Evolutionary conservation across 2,888 invertebrate genomes (phyloP), one percentile per base, ranked within the genome.

Genomic region (Harpagoxenus sublaevis): DNA sequence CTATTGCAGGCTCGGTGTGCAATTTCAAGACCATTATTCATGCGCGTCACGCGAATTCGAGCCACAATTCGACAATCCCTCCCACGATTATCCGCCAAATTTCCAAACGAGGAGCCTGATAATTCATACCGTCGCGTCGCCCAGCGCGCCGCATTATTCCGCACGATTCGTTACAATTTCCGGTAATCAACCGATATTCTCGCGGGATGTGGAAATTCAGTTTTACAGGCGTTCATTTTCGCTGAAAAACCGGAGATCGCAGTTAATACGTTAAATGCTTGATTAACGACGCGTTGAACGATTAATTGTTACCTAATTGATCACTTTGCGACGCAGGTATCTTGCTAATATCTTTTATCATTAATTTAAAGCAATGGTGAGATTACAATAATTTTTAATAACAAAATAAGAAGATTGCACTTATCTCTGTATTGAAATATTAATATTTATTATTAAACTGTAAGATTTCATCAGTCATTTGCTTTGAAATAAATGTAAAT

Each of bases 101-200:
- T 90, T 90, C 87, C 84, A 68, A 85, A 78, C 78, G 90, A 74
- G 63, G 42, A 65, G 53, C 35, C 89, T 73, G 85, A 84, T 90
- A 90, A 89, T 89, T 89, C 82, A 85, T 87, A 62, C 15, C 83
- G 39, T 18, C 75, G 28, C 83, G 39, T 18, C 75, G 28, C 45
- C 48, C 31, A 28, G 35, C 3, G n/a, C 48, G 62, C 45, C 73
- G 53, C 70, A 74, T 86, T 82, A 88, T 84, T 89, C 84, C 83
- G 28, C 65, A 35, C n/a, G 60, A 55, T 60, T 77, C 45, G 42
- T 71, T 73, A 48, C 68, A 70, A 85, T 81, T 60, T 68, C 31
- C 23, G 65, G 39, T 35, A 66, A 79, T 62, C 45, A 45, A 53
- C 35, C 60, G 35, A 57, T 71, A 60, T 23, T 71, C 71, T 48